Evolutionary conservation across 2,113 vertebrate genomes (phyloP), one percentile per base, ranked within the genome.

Genomic region (Hepsetus odoe): DNA sequence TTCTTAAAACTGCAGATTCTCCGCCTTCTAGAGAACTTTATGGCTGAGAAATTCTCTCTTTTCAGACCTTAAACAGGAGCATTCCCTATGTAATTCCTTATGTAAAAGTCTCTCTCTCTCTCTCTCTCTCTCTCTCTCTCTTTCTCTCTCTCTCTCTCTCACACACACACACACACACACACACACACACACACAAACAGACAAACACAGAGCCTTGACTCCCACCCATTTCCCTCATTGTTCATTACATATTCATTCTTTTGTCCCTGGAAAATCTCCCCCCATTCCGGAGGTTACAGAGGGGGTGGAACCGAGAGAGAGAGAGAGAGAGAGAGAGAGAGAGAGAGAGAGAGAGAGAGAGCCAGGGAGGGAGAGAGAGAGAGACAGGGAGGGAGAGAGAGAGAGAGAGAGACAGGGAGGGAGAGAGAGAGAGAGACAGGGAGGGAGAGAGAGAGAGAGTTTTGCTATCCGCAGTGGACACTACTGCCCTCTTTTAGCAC

Each of bases 211-310:
- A 61, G 20, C 18, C 20, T 22, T 28, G 2, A 64, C 72, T 61
- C 66, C 24, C 30, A 76, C 33, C 66, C 58, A 32, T 72, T 76
- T 82, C 82, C 84, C 86, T 87, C 84, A 87, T 84, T 83, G 80
- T 86, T 84, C 85, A 88, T 91, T 91, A 88, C 89, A 89, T 88
- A 89, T 91, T 87, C 87, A 86, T 88, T 86, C 86, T 89, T 93
- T 93, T 92, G 90, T 93, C 90, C 89, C 84, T 85, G 90, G 87
- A 89, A 90, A 85, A 82, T 80, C 88, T 83, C 86, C 89, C 90
- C 87, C 46, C 16, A 49, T 5, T 49, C 12, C 46, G 26, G 77
- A 82, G 86, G 85, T 86, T 87, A 62, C 76, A 82, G 66, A 81
- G 83, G 86, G 90, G 89, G 88, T 84, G 79, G 86, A 87, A 85